Evolutionary conservation across 2,113 vertebrate genomes (phyloP), one percentile per base, ranked within the genome.

Genomic region (Oryzias woworae): DNA sequence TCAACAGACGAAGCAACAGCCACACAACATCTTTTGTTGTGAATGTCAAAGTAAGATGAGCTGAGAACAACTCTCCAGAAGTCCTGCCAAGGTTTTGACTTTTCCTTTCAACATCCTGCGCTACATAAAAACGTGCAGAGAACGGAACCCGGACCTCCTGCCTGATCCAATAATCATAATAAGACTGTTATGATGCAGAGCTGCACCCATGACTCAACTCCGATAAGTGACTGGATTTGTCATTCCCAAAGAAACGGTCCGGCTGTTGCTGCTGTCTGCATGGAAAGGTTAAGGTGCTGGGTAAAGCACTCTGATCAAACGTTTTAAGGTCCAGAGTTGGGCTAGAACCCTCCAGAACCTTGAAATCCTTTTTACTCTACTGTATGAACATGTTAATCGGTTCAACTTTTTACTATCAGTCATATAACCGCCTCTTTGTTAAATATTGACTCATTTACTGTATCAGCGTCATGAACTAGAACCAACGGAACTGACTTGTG

Each of bases 401-500:
- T 17, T 23, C 41, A 45, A 17, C 15, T 26, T 12, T 58, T 48
- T n/a, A 7, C 24, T 31, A 18, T 24, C 43, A 58, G 22, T 24
- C n/a, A 26, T 13, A n/a, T 23, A 47, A 72, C 23, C 46, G 20
- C 28, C 10, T 73, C 36, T 1, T 48, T 55, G 31, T 70, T 60
- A 15, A 16, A 43, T 59, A 45, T 36, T 36, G 18, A 16, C 16
- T 24, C 18, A 51, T 56, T 70, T 60, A 22, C n/a, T 41, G 14
- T 28, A 66, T 75, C 58, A 61, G 57, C 56, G 55, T 50, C 10
- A 36, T 45, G 14, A 23, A 24, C 53, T 58, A 26, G 44, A 43
- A 13, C 20, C 22, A 36, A 44, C 46, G 43, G 15, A 62, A n/a
- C 43, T 52, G 15, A 63, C n/a, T 73, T 66, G 65, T 62, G 58